These are phyloP conservation scores for Margaritifera margaritifera DNA, from an alignment of 2,888 invertebrate species.

Conservation along the genomic window DNA sequence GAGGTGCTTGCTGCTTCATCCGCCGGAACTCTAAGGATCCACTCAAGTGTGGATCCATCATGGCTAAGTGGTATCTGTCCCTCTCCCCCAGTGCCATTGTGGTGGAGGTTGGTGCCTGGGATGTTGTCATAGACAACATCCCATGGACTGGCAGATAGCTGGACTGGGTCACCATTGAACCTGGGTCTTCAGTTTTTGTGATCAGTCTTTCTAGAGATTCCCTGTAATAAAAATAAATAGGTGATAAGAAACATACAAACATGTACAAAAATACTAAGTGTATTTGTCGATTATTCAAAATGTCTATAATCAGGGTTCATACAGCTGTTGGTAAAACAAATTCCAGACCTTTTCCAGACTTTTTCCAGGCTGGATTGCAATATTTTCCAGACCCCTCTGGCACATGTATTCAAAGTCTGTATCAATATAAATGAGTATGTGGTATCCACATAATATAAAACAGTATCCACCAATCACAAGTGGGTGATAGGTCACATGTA, in stretches of 20 bases:
- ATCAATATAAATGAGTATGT: too few relatives aligned
- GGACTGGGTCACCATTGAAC: constrained; percentile 45
- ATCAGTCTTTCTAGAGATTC: constrained; percentile 33
- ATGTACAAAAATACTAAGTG: too few relatives aligned
- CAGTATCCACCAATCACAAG: too few relatives aligned
- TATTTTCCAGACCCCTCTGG: too few relatives aligned
- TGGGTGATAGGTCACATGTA: too few relatives aligned
- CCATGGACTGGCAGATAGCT: constrained; percentile 45
- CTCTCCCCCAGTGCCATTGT: constrained; percentile 46
- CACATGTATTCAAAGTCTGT: too few relatives aligned
- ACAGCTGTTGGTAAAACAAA: too few relatives aligned
- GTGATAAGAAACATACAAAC: background rate
- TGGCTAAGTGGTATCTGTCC: constrained; percentile 34
- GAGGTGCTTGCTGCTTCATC: constrained; percentile 30
- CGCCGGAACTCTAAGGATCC: constrained; percentile 29
- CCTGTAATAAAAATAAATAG: constrained; percentile 18
- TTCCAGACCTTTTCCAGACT: too few relatives aligned
- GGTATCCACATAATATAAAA: too few relatives aligned
- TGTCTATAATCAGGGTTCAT: too few relatives aligned
- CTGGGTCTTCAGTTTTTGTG: constrained; percentile 33
- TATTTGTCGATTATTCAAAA: too few relatives aligned
- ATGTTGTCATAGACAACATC: constrained; percentile 36
- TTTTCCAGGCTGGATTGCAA: too few relatives aligned
- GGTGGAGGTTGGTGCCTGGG: constrained; percentile 58
- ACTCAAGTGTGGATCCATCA: constrained; percentile 42